phyloP scores from a whole-genome alignment of 2,888 invertebrate genomes.

The Cylindroiulus punctatus region DNA sequence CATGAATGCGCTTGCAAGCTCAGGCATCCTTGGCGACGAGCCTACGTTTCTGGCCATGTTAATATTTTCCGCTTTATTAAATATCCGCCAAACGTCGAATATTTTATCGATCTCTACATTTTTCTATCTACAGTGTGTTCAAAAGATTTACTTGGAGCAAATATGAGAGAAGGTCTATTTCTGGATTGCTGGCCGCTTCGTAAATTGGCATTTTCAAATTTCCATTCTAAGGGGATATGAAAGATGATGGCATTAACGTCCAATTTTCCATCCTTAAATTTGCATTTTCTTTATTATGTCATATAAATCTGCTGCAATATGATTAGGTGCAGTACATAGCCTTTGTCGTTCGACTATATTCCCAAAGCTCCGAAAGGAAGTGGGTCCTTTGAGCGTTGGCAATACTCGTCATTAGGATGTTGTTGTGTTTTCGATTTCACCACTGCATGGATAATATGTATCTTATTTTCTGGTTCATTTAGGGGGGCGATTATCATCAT shows the following conservation, averaged over 20 bases:
- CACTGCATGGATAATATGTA: constrained; percentile 25
- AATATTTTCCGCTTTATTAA: background rate
- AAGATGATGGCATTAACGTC: constrained; percentile 6
- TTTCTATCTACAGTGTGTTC: background rate
- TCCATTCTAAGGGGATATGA: background rate
- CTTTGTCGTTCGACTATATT: background rate
- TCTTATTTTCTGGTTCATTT: constrained; percentile 12
- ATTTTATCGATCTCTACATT: background rate
- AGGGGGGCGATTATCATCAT: constrained; percentile 15
- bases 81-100: constrained; percentile 4
- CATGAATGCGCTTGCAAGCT: background rate
- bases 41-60: background rate
- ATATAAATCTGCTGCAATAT: background rate
- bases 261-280: constrained; percentile 34
- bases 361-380: background rate
- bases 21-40: background rate
- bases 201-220: constrained; percentile 7
- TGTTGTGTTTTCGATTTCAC: constrained; percentile 4
- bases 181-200: background rate
- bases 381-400: background rate
- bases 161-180: background rate
- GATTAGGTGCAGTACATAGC: background rate
- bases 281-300: background rate
- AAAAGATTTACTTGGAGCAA: background rate
- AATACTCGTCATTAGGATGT: constrained; percentile 14